A percentile compares a stretch with the other conserved stretches of the same genome.
These are phyloP conservation scores for Spatulosminthurus flaviceps DNA, from an alignment of 2,888 invertebrate genomes.

Conservation along the genomic window DNA sequence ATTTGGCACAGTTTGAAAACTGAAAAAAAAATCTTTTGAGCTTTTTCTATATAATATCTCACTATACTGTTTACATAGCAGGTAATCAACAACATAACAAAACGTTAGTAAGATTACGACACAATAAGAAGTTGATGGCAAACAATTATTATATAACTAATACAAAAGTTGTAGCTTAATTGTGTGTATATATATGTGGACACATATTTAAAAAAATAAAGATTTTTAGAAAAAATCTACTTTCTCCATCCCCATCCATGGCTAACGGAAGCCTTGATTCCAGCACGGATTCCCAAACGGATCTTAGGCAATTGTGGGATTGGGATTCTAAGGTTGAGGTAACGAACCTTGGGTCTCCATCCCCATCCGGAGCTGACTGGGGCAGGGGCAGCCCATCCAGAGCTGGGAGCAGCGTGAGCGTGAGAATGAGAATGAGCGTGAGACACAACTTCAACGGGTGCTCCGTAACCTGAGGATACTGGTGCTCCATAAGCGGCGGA, in stretches of 20 bases:
- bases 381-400: neutral
- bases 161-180: no score
- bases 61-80: no score
- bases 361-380: slow-evolving; percentile 55
- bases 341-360: slow-evolving; percentile 59
- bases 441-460: slow-evolving; percentile 20
- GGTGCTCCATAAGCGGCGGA: neutral
- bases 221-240: no score
- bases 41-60: no score
- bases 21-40: no score
- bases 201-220: no score
- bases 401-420: neutral
- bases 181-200: no score
- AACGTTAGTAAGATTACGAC: no score
- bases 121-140: no score
- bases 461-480: slow-evolving; percentile 35
- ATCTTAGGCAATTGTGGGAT: slow-evolving; percentile 62
- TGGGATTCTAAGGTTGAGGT: slow-evolving; percentile 61
- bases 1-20: no score
- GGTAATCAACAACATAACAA: no score
- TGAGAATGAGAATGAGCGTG: neutral
- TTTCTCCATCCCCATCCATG: slow-evolving; percentile 59
- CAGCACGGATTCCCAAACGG: slow-evolving; percentile 53
- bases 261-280: slow-evolving; percentile 59
- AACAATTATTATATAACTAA: no score